phyloP scores from a whole-genome alignment of 2,888 invertebrate genomes.

The Listrodromus nycthemerus region DNA sequence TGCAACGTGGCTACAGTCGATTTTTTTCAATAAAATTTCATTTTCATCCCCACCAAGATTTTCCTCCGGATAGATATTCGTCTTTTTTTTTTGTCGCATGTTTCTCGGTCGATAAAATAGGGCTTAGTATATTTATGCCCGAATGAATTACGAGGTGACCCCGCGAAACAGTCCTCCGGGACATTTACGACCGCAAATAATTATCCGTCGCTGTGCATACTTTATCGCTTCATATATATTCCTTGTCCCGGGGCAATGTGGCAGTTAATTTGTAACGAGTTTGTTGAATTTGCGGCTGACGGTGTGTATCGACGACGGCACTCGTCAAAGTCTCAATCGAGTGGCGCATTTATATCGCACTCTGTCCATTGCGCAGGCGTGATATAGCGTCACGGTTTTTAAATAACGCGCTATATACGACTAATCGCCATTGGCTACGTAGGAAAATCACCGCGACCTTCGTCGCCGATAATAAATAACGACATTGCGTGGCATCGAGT shows the following conservation, averaged over 20 bases:
- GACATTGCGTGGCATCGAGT: slow-evolving; percentile 45
- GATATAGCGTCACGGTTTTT: slow-evolving; percentile 53
- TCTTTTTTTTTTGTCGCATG: not conserved
- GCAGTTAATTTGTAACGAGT: slow-evolving; percentile 43
- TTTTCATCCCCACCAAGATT: slow-evolving; percentile 15
- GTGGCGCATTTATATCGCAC: not conserved
- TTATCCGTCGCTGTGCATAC: slow-evolving; percentile 32
- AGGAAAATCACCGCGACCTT: slow-evolving; percentile 53
- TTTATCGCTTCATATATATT: slow-evolving; percentile 25
- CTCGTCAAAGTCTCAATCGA: not conserved
- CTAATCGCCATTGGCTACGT: slow-evolving; percentile 61
- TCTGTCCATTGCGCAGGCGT: slow-evolving; percentile 24
- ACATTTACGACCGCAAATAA: slow-evolving; percentile 41
- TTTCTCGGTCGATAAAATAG: not conserved
- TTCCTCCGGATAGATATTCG: slow-evolving; percentile 18
- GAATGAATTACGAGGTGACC: slow-evolving; percentile 46
- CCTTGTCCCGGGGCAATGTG: not conserved
- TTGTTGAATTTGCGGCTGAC: slow-evolving; percentile 29
- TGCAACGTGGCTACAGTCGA: not conserved
- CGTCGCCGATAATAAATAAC: slow-evolving; percentile 48
- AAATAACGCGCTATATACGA: slow-evolving; percentile 39
- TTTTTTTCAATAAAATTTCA: not conserved
- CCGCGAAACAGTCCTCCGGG: slow-evolving; percentile 13
- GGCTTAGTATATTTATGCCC: slow-evolving; percentile 5
- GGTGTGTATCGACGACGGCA: not conserved